A percentile compares a stretch with the other conserved stretches of the same genome.
Evolutionary conservation across 2,797 vertebrate genomes (phyloP).

Genomic region (Rhinogobio ventralis): DNA sequence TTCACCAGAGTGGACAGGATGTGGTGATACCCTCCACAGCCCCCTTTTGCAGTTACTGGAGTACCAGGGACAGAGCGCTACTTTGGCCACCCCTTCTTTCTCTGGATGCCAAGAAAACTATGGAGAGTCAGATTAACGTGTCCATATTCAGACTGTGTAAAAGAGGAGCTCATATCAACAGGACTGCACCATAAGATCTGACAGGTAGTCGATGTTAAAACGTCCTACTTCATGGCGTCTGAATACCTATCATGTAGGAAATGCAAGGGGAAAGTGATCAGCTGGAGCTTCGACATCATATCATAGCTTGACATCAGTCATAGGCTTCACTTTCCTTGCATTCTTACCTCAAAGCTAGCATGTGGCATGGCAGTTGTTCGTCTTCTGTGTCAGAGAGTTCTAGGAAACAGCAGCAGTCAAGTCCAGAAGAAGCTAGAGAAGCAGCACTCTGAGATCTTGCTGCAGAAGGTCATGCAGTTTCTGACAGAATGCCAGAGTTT

Average conservation of each 20-base stretch:
- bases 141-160: background rate
- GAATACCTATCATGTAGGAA: constrained; percentile 4
- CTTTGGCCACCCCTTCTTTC: background rate
- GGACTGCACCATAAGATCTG: background rate
- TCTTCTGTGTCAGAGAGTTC: constrained; percentile 7
- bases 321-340: constrained; percentile 21
- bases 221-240: background rate
- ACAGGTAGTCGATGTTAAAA: background rate
- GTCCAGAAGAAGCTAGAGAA: too few species aligned
- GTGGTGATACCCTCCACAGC: background rate
- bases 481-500: too few species aligned
- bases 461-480: too few species aligned
- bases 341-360: constrained; percentile 28
- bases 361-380: constrained; percentile 16
- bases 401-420: too few species aligned
- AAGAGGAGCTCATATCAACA: background rate
- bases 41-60: background rate
- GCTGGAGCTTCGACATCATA: constrained; percentile 38
- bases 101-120: background rate
- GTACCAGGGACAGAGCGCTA: background rate
- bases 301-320: constrained; percentile 34
- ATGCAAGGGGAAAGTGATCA: constrained; percentile 38
- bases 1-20: background rate
- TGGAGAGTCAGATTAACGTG: background rate
- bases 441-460: too few species aligned